Conservation (phyloP, 2,888 invertebrate genomes). For the Drosophila sordidula region DNA sequence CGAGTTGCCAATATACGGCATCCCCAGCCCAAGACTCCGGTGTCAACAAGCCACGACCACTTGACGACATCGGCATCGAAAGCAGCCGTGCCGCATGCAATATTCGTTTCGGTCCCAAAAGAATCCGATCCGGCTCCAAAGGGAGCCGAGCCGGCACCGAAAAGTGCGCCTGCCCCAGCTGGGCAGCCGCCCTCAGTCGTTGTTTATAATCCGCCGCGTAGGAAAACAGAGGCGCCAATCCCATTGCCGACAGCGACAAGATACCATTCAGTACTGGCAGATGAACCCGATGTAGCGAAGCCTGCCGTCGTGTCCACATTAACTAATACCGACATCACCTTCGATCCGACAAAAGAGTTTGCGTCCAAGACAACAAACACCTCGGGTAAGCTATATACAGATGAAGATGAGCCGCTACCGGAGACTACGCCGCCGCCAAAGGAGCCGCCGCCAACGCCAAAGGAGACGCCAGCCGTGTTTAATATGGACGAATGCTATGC, state of each 20-base stretch:
- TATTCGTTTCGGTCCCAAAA: too few relatives aligned
- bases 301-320: neutral
- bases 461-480: neutral
- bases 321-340: constrained; percentile 56
- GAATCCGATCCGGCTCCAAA: too few relatives aligned
- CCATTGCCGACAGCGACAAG: too few relatives aligned
- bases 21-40: neutral
- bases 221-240: too few relatives aligned
- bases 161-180: too few relatives aligned
- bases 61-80: too few relatives aligned
- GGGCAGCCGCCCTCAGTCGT: too few relatives aligned
- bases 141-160: too few relatives aligned
- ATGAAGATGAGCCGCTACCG: neutral
- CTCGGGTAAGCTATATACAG: constrained; percentile 26
- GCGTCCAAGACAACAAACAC: constrained; percentile 60
- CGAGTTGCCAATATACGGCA: neutral
- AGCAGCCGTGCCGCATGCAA: too few relatives aligned
- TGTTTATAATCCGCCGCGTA: too few relatives aligned
- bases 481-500: constrained; percentile 38
- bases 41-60: neutral
- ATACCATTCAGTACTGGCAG: too few relatives aligned
- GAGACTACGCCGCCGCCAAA: neutral
- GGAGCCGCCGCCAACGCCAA: neutral
- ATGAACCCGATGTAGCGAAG: neutral
- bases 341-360: constrained; percentile 56